Base-by-base conservation (phyloP, 2,888 invertebrate species). In the Tachystola acroxantha region DNA sequence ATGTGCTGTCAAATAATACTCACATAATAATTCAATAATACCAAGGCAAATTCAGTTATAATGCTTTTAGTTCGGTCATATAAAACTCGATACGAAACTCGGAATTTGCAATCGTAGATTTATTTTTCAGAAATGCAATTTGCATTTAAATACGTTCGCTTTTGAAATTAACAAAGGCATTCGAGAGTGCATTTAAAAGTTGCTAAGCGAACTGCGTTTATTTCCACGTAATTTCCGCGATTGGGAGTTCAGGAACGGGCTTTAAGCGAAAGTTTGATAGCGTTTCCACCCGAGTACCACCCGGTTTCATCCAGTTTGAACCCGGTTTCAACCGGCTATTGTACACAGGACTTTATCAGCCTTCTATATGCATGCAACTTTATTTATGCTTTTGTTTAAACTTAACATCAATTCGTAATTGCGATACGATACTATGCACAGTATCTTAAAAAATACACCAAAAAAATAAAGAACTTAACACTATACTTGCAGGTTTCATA, bases 131-230 rank as follows among this genome's bases (percentile, higher is more conserved):
- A 49, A 52, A 42, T 54, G 50, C 51, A 55, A 58, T 57, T 58
- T 56, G 50, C 57, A 61, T 57, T 57, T 50, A 46, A 57, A 67
- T 65, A n/a, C 53, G 53, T 52, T 64, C 59, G 65, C 55, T 71
- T 73, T 72, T 64, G 19, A 64, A 72, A 74, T 72, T 73, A 77
- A 81, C 78, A 82, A 81, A 78, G 57, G 74, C 62, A 53, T 68
- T 66, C 53, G 58, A 59, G 47, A 60, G 64, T 53, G 63, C 65
- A 72, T 78, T 80, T 69, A 68, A 71, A 80, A 77, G 70, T 79
- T 79, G 53, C 62, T 65, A 55, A 67, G 60, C 67, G 54, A 67
- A 70, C 65, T 61, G 63, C 60, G 49, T 77, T 78, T 75, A 76
- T 75, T 75, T 75, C 66, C 66, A 72, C 70, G 67, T 72, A 75